phyloP scores from a whole-genome alignment of 2,113 vertebrate genomes.

The Galemys pyrenaicus region DNA sequence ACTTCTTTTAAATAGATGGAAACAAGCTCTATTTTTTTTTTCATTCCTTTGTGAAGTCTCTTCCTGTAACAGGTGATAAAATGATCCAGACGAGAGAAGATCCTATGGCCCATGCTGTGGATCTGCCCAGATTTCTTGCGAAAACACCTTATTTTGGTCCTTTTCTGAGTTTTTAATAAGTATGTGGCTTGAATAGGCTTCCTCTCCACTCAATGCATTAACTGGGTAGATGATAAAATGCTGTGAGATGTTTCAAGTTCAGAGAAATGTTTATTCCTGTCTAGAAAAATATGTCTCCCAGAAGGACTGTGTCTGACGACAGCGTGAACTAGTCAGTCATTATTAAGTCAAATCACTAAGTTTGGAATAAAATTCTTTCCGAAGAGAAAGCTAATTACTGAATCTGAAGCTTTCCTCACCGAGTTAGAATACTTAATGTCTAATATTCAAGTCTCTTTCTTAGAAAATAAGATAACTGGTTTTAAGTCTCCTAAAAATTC shows the following conservation, averaged over 20 bases:
- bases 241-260: not conserved
- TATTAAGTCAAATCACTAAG: constrained; percentile 45
- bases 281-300: constrained; percentile 8
- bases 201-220: not conserved
- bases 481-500: constrained; percentile 70
- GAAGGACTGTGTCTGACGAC: constrained; percentile 14
- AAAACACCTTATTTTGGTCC: not conserved
- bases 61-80: not conserved
- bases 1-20: not conserved
- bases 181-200: not conserved
- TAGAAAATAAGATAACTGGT: constrained; percentile 52
- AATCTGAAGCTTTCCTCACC: constrained; percentile 53
- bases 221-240: not conserved
- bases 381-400: constrained; percentile 58
- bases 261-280: constrained; percentile 36
- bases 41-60: not conserved
- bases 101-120: accelerated
- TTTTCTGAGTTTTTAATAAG: not conserved
- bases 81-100: not conserved
- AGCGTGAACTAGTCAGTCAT: constrained; percentile 26
- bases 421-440: constrained; percentile 56
- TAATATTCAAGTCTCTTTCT: not conserved
- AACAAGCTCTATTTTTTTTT: not conserved
- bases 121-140: not conserved
- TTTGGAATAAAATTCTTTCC: constrained; percentile 47